These are phyloP conservation scores for Hyles vespertilio DNA, from an alignment of 1,140 invertebrate genomes.

Conservation along the genomic window DNA sequence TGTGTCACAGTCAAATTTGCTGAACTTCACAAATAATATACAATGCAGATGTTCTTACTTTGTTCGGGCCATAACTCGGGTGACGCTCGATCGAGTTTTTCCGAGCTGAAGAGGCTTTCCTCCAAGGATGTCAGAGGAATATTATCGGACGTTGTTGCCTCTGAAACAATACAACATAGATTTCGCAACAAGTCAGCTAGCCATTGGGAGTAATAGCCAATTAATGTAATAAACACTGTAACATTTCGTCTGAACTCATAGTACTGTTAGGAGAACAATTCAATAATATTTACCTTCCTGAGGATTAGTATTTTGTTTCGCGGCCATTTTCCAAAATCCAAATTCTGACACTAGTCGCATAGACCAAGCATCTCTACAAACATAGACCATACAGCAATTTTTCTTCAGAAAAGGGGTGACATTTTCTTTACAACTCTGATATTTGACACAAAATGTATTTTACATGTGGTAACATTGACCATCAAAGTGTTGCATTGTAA, in stretches of 20 bases:
- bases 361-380: background rate
- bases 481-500: background rate
- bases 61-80: conserved; percentile 96
- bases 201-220: too few relatives aligned
- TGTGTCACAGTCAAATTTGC: too few relatives aligned
- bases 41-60: conserved; percentile 78
- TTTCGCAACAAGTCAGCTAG: too few relatives aligned
- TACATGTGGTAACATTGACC: background rate
- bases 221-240: too few relatives aligned
- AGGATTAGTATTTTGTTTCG: conserved; percentile 65
- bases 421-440: too few relatives aligned
- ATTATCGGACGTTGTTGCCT: conserved; percentile 65
- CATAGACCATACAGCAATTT: too few relatives aligned
- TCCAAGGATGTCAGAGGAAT: conserved; percentile 77
- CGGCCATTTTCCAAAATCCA: conserved; percentile 72
- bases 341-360: conserved; percentile 42
- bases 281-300: conserved; percentile 52
- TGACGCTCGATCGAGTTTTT: conserved; percentile 92
- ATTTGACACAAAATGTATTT: too few relatives aligned
- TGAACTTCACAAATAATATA: too few relatives aligned
- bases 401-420: too few relatives aligned
- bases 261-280: background rate
- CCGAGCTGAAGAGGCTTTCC: conserved; percentile 86
- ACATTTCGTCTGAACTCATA: too few relatives aligned
- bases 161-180: conserved; percentile 37